These are phyloP conservation scores for Thrips palmi DNA, from an alignment of 1,140 invertebrate species.

Conservation along the genomic window DNA sequence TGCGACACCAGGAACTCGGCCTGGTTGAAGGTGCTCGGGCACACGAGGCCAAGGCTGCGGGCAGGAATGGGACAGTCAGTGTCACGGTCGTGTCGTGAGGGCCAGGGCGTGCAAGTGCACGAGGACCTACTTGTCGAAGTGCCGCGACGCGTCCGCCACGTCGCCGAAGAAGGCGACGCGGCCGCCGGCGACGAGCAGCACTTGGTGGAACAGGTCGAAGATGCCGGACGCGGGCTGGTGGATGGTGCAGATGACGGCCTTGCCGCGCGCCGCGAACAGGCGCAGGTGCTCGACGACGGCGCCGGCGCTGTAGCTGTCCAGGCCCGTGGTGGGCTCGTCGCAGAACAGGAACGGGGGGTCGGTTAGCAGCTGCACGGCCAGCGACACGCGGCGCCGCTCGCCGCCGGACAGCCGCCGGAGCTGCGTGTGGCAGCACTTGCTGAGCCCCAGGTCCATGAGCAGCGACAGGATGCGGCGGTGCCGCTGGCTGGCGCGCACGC, in stretches of 20 bases:
- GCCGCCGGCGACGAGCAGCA: slow-evolving; percentile 55
- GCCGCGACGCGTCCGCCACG: slow-evolving; percentile 10
- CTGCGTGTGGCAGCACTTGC: slow-evolving; percentile 42
- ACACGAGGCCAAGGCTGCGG: slow-evolving; percentile 35
- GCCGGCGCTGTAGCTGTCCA: slow-evolving; percentile 64
- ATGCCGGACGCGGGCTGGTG: slow-evolving; percentile 77
- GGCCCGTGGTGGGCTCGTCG: slow-evolving; percentile 86
- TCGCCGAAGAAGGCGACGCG: slow-evolving; percentile 11
- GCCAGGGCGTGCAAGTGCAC: too few species aligned
- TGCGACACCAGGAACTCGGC: slow-evolving; percentile 52
- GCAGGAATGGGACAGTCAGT: too few species aligned
- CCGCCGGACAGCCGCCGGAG: slow-evolving; percentile 59
- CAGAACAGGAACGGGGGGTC: slow-evolving; percentile 86
- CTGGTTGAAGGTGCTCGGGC: slow-evolving; percentile 46
- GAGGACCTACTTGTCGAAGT: slow-evolving; percentile 12
- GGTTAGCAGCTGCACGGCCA: slow-evolving; percentile 78
- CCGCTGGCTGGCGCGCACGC: slow-evolving; percentile 15
- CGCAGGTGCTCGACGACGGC: slow-evolving; percentile 49
- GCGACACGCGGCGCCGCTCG: slow-evolving; percentile 65
- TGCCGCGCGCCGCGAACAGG: slow-evolving; percentile 39
- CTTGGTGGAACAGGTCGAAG: slow-evolving; percentile 61
- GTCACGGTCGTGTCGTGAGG: too few species aligned
- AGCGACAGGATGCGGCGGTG: slow-evolving; percentile 21
- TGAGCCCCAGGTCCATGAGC: slow-evolving; percentile 39
- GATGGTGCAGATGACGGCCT: slow-evolving; percentile 65